A percentile compares a stretch with the other conserved stretches of the same genome.
These are phyloP conservation scores for Anagyrus pseudococci DNA, from an alignment of 2,888 invertebrate genomes.

Conservation along the genomic window DNA sequence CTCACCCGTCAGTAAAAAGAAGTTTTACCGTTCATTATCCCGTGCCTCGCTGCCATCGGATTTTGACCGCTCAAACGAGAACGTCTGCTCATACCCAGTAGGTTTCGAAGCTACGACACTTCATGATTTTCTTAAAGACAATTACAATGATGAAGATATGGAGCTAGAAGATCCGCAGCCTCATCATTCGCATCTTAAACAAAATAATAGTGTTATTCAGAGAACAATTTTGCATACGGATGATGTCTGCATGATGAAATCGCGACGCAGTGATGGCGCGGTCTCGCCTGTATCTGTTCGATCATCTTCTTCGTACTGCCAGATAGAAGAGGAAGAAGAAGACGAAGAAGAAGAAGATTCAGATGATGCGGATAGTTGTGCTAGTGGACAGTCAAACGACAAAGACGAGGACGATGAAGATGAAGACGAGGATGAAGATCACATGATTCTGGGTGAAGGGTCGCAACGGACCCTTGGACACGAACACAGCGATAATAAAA, in stretches of 20 bases:
- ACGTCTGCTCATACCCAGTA: constrained; percentile 50
- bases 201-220: constrained; percentile 30
- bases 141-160: constrained; percentile 56
- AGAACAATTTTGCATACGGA: constrained; percentile 50
- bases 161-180: constrained; percentile 55
- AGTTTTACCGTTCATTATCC: constrained; percentile 42
- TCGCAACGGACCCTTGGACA: neutral
- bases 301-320: constrained; percentile 43
- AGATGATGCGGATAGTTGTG: constrained; percentile 48
- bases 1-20: constrained; percentile 49
- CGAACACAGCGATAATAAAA: constrained; percentile 9
- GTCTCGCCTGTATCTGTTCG: constrained; percentile 53
- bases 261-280: constrained; percentile 59
- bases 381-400: constrained; percentile 41
- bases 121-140: constrained; percentile 50
- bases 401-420: constrained; percentile 35
- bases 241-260: constrained; percentile 51
- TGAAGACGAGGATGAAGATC: constrained; percentile 41
- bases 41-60: constrained; percentile 50
- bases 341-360: constrained; percentile 45
- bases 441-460: constrained; percentile 1
- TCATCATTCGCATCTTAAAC: constrained; percentile 49
- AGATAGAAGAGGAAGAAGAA: constrained; percentile 34
- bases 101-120: constrained; percentile 49
- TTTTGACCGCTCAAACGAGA: constrained; percentile 51